phyloP scores from a whole-genome alignment of 2,888 invertebrate genomes.

The Cataglyphis livida region DNA sequence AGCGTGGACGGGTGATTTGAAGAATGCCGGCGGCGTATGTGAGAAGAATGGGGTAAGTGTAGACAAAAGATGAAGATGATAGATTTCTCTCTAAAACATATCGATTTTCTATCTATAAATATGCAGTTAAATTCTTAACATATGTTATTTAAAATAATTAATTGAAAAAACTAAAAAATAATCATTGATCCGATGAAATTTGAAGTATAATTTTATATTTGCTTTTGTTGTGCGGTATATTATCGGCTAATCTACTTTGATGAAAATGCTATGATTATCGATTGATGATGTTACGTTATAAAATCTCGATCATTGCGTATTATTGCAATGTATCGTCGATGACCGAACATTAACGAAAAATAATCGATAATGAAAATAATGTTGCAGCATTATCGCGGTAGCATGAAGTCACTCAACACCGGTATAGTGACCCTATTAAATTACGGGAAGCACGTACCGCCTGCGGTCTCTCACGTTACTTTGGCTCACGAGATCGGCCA shows the following conservation, averaged over 20 bases:
- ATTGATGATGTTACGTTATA: background rate
- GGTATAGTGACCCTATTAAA: slow-evolving; percentile 99
- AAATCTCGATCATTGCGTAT: background rate
- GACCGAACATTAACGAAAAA: slow-evolving; percentile 11
- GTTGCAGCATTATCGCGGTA: slow-evolving; percentile 96
- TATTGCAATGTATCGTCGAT: background rate
- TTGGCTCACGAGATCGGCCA: slow-evolving; percentile 99
- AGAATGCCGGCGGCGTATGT: slow-evolving; percentile 99
- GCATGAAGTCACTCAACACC: slow-evolving; percentile 97
- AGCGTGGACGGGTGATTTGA: slow-evolving; percentile 98
- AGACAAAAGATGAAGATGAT: background rate
- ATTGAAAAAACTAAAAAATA: background rate
- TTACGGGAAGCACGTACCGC: slow-evolving; percentile 99
- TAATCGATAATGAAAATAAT: slow-evolving; percentile 45
- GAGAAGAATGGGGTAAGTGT: slow-evolving; percentile 96
- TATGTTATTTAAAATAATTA: background rate
- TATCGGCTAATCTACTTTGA: background rate
- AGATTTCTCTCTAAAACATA: background rate
- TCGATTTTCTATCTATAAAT: background rate
- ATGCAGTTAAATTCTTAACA: background rate
- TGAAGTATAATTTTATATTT: background rate
- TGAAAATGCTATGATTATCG: background rate
- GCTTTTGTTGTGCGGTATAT: background rate
- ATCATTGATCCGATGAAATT: background rate
- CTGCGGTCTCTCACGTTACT: slow-evolving; percentile 99